These are phyloP conservation scores for Pangasius macronema DNA, from an alignment of 2,797 vertebrate genomes.

Conservation along the genomic window DNA sequence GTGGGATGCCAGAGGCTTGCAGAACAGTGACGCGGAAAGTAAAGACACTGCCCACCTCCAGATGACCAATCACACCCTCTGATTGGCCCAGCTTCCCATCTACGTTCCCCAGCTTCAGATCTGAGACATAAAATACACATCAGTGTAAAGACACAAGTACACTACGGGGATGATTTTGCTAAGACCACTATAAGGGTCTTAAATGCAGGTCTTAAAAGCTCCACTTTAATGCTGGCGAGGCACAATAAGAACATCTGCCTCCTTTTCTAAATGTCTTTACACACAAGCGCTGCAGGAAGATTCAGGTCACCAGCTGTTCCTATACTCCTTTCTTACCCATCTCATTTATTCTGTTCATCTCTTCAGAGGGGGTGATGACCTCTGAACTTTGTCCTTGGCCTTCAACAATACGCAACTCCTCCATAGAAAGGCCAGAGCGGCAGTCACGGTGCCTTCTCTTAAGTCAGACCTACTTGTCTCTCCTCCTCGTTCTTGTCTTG, in stretches of 20 bases:
- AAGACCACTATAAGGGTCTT: neutral
- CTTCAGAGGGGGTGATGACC: constrained; percentile 89
- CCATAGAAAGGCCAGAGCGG: constrained; percentile 88
- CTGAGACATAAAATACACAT: constrained; percentile 66
- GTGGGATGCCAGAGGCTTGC: constrained; percentile 89
- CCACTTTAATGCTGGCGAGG: neutral
- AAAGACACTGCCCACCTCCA: constrained; percentile 93
- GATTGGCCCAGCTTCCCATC: constrained; percentile 81
- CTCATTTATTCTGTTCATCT: constrained; percentile 89
- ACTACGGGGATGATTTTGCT: neutral
- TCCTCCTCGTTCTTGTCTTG: no score
- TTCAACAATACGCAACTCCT: constrained; percentile 95
- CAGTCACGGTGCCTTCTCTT: no score
- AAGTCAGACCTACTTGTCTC: no score
- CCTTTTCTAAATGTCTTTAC: neutral
- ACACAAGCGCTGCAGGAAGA: neutral
- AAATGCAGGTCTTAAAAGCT: neutral
- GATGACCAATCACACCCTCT: constrained; percentile 80
- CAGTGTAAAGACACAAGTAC: neutral
- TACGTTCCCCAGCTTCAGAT: constrained; percentile 83
- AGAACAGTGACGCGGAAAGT: constrained; percentile 97
- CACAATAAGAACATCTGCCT: constrained; percentile 66
- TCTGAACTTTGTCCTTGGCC: constrained; percentile 96
- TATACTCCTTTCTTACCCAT: constrained; percentile 76
- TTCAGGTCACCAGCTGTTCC: constrained; percentile 2